These are phyloP conservation scores for Carettochelys insculpta DNA, from an alignment of 2,113 vertebrate genomes.

Conservation along the genomic window DNA sequence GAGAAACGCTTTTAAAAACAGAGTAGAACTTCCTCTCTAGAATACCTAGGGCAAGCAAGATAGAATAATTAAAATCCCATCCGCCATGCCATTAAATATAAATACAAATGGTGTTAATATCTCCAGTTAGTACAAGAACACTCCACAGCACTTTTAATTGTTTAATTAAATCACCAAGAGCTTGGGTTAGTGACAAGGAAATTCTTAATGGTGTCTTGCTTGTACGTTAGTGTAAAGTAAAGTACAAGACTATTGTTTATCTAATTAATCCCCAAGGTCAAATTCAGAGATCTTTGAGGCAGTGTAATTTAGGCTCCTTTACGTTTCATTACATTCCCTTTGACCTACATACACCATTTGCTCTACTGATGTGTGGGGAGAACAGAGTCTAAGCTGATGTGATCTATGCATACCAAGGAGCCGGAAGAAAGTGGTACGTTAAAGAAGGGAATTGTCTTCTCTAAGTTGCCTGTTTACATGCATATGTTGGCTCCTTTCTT, in stretches of 20 bases:
- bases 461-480: background rate
- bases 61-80: conserved; percentile 58
- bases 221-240: conserved; percentile 55
- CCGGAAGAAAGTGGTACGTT: fast-evolving
- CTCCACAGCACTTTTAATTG: conserved; percentile 68
- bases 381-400: fast-evolving
- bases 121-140: conserved; percentile 54
- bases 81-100: conserved; percentile 58
- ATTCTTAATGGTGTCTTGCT: conserved; percentile 66
- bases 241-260: conserved; percentile 56
- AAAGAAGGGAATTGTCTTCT: background rate
- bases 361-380: fast-evolving
- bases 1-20: background rate
- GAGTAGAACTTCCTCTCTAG: conserved; percentile 6
- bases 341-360: background rate
- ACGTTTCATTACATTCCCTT: conserved; percentile 25
- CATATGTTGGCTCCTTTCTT: fast-evolving
- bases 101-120: conserved; percentile 72
- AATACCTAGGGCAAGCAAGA: conserved; percentile 50
- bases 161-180: conserved; percentile 73
- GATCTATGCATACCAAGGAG: fast-evolving
- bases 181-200: conserved; percentile 63
- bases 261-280: conserved; percentile 71
- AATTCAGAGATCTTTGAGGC: conserved; percentile 39
- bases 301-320: conserved; percentile 42